Percentiles rank a stretch among this genome's conserved stretches.
These are phyloP conservation scores for Cactoblastis cactorum DNA, from an alignment of 2,888 invertebrate genomes.

Conservation along the genomic window DNA sequence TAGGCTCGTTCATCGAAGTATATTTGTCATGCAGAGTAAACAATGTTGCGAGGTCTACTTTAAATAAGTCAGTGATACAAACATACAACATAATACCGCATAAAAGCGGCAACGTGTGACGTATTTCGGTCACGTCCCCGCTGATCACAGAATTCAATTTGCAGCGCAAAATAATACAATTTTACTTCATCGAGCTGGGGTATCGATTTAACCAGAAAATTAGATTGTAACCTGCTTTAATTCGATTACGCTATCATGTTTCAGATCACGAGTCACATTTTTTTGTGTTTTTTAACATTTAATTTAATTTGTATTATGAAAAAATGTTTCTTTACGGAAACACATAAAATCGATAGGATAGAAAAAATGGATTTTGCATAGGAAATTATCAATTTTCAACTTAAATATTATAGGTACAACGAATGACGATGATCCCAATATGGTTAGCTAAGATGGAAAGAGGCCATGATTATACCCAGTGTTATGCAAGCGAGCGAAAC, in stretches of 20 bases:
- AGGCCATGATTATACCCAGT: too few species aligned
- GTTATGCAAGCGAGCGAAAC: too few species aligned
- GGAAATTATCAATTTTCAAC: too few species aligned
- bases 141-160: constrained; percentile 57
- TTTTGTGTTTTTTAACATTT: background rate
- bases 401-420: too few species aligned
- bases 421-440: too few species aligned
- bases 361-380: too few species aligned
- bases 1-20: too few species aligned
- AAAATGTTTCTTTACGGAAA: background rate
- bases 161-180: constrained; percentile 59
- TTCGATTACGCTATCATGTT: constrained; percentile 39
- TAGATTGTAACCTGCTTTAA: constrained; percentile 55
- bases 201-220: constrained; percentile 57
- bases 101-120: constrained; percentile 28
- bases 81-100: constrained; percentile 16
- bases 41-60: too few species aligned
- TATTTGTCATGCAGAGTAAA: too few species aligned
- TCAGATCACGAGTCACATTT: constrained; percentile 7
- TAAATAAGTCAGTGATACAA: too few species aligned
- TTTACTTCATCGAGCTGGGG: constrained; percentile 44
- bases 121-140: constrained; percentile 46
- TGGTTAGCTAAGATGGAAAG: too few species aligned
- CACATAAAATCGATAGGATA: too few species aligned
- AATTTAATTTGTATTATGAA: background rate